Evolutionary conservation across 2,113 vertebrate genomes (phyloP).

Genomic region (Sceloporus tristichus): DNA sequence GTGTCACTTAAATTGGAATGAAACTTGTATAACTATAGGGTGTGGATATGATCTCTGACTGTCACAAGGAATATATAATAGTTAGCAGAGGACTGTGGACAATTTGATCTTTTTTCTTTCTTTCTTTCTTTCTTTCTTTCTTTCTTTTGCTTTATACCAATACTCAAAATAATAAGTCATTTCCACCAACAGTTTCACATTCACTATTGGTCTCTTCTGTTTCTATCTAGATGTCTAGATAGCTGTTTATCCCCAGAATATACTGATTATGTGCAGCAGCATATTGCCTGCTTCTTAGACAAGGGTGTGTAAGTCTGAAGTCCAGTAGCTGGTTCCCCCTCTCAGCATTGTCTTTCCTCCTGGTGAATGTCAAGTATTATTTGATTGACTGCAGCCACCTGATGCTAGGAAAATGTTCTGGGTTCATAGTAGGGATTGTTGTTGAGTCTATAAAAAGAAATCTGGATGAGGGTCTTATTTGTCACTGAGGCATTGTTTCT

Average conservation of each 20-base stretch:
- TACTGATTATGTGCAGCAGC: not conserved
- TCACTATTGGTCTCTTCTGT: not conserved
- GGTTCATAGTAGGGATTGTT: conserved; percentile 82
- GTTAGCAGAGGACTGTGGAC: not conserved
- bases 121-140: too few species aligned
- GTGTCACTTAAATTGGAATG: not conserved
- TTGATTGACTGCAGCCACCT: conserved; percentile 89
- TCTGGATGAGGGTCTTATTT: conserved; percentile 80
- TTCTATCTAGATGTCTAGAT: not conserved
- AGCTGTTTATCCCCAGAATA: conserved; percentile 21
- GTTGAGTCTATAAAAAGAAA: conserved; percentile 85
- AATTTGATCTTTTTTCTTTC: not conserved
- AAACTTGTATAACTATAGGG: not conserved
- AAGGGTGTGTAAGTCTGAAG: conserved; percentile 55
- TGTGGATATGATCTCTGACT: not conserved
- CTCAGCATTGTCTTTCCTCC: conserved; percentile 79
- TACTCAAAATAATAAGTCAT: not conserved
- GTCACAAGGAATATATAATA: not conserved
- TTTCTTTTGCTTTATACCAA: not conserved
- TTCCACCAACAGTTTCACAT: not conserved
- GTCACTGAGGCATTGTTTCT: conserved; percentile 83
- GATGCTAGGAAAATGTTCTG: conserved; percentile 82
- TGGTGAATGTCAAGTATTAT: conserved; percentile 64
- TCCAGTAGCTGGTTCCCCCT: conserved; percentile 59
- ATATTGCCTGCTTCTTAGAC: conserved; percentile 51